phyloP scores from a whole-genome alignment of 2,113 vertebrate species.

The Smithornis capensis region DNA sequence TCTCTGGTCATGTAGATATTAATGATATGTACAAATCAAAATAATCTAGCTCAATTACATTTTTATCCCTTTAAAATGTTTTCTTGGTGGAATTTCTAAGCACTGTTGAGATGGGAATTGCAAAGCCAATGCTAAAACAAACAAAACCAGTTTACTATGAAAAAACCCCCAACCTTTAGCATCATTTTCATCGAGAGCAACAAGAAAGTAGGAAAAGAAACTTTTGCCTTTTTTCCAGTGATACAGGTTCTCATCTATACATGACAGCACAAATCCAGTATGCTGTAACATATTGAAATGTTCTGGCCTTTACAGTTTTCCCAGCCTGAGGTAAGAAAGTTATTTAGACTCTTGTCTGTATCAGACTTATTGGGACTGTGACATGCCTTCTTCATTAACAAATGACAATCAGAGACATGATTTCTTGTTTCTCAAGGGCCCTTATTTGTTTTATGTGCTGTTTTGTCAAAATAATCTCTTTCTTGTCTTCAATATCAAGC shows the following conservation, averaged over 20 bases:
- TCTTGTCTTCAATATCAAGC: background rate
- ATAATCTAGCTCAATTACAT: background rate
- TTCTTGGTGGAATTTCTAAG: background rate
- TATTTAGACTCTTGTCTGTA: conserved; percentile 37
- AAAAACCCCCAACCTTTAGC: background rate
- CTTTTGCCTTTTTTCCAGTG: background rate
- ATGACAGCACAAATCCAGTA: background rate
- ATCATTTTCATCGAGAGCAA: background rate
- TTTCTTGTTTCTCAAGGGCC: conserved; percentile 7
- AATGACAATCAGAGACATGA: background rate
- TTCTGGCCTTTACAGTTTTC: conserved; percentile 16
- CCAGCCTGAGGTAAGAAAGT: background rate
- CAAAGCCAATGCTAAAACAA: background rate
- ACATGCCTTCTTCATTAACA: conserved; percentile 11
- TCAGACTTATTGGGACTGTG: background rate
- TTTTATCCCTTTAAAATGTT: background rate
- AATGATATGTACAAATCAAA: background rate
- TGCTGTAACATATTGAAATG: background rate
- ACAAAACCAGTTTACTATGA: background rate
- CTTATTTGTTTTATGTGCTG: background rate
- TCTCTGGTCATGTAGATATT: background rate
- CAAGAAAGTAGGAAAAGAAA: background rate
- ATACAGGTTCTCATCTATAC: background rate
- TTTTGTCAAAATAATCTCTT: conserved; percentile 25
- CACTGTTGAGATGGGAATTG: background rate